These are phyloP conservation scores for Anisognathus igniventris DNA, from an alignment of 2,797 vertebrate genomes.

Conservation along the genomic window DNA sequence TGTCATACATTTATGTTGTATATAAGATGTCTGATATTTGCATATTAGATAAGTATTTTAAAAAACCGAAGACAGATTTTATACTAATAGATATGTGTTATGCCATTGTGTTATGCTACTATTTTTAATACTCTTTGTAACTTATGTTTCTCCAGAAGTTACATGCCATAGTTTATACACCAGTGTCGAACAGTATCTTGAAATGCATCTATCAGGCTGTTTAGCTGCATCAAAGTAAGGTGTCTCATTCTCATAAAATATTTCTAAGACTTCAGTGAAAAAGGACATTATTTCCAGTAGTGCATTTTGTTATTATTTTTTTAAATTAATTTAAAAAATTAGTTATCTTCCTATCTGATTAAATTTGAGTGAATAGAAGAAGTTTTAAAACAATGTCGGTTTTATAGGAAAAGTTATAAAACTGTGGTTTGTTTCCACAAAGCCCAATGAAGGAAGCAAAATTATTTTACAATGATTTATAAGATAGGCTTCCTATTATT, in stretches of 20 bases:
- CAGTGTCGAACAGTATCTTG: background rate
- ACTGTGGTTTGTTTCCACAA: background rate
- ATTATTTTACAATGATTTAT: background rate
- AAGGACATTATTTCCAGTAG: background rate
- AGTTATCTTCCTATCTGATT: background rate
- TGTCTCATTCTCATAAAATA: background rate
- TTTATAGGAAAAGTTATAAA: background rate
- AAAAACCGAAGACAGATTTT: background rate
- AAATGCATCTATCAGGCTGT: background rate
- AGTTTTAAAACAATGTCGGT: background rate
- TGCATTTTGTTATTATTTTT: background rate
- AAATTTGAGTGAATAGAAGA: background rate
- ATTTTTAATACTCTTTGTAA: background rate
- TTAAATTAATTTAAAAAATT: background rate
- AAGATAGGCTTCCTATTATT: background rate
- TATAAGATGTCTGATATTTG: background rate
- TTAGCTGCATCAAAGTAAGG: background rate
- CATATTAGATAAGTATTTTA: background rate
- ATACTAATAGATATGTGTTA: background rate
- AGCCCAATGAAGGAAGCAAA: background rate
- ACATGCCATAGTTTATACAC: background rate
- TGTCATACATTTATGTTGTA: background rate
- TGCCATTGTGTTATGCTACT: background rate
- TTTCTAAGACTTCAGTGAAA: background rate
- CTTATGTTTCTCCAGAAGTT: background rate